A percentile compares a stretch with the other conserved stretches of the same genome.
Conservation (phyloP, 2,113 vertebrate genomes). For the Bufo gargarizans region DNA sequence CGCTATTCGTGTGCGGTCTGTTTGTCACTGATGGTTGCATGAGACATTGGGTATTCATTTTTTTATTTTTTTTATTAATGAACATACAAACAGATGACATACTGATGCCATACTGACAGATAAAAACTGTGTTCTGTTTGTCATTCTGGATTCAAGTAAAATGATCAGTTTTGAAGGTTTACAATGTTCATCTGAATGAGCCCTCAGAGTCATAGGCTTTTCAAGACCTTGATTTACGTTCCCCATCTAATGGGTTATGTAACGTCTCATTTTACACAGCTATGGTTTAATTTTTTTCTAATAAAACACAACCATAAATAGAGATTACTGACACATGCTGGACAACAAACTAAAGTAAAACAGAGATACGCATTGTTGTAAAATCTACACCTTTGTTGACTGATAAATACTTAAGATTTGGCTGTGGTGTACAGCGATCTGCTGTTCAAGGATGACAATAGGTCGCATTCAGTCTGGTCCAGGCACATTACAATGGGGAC, state of each 20-base stretch:
- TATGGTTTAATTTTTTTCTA: neutral
- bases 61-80: no score
- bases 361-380: neutral
- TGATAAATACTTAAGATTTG: neutral
- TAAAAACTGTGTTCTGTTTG: no score
- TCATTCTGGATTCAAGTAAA: no score
- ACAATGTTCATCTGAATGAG: no score
- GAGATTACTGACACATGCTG: neutral
- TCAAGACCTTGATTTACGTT: neutral
- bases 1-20: no score
- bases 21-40: no score
- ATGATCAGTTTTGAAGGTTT: no score
- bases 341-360: neutral
- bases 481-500: constrained; percentile 15
- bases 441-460: neutral
- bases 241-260: neutral
- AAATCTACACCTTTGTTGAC: neutral
- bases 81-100: no score
- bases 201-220: no score
- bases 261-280: neutral
- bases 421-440: neutral
- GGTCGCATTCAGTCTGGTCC: neutral
- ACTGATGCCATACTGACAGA: no score
- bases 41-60: no score
- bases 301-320: neutral